Base-by-base conservation (phyloP, 92 coral and sea anemone species). In the Porites lobata region DNA sequence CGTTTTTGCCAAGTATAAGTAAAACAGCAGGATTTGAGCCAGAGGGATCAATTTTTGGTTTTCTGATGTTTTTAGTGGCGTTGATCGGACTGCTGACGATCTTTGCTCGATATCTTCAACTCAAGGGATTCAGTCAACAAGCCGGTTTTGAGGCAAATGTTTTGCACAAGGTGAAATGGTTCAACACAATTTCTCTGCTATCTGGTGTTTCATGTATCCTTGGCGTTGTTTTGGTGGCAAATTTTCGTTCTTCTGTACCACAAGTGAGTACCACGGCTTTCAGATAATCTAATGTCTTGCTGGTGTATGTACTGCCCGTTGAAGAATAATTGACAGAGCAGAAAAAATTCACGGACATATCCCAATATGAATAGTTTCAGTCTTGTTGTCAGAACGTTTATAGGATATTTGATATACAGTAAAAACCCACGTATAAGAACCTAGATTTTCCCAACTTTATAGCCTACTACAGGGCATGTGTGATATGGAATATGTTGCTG, bases 1-100 rank as follows among this genome's bases (percentile, higher is more conserved):
- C 91, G 22, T 71, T 91, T 43, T 80, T 91, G 32, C 94, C 94
- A 63, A 67, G 56, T 65, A 87, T 91, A 50, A 86, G 94, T 52
- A 69, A 68, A 75, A 32, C 91, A 10, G 91, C 91, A 13, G 77
- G 91, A 10, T 80, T 50, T 24, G 65, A 80, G n/a, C 94, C 91
- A 7, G 85, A 87, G 70, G 88, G 85, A 14, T 73, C 89, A 56
- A 61, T 91, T 50, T 91, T 91, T 62, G 80, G 91, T 58, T 76
- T 81, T 68, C 51, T 80, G 56, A 81, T 86, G 94, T 52, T 80
- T 52, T 17, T 80, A 18, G 85, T 89, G 58, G 82, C 88, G 14
- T 69, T 86, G 7, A 50, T 59, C 15, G 89, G 91, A 8, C 50
- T 68, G 52, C 20, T 82, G 62, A 9, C 77, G 22, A 80, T 91